These are phyloP conservation scores for Charanyca ferruginea DNA, from an alignment of 2,888 invertebrate species.

Conservation along the genomic window DNA sequence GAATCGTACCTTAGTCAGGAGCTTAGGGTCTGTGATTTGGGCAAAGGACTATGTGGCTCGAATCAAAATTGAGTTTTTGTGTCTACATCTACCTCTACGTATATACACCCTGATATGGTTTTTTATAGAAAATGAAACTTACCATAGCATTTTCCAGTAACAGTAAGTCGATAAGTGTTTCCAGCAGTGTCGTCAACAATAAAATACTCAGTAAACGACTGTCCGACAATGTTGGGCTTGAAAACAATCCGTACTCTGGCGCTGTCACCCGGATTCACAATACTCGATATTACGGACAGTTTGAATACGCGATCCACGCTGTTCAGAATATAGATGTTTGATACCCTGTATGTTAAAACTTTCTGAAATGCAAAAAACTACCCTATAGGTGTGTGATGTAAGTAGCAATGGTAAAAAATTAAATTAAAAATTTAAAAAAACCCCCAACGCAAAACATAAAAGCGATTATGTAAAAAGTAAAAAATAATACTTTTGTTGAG, in stretches of 20 bases:
- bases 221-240: slow-evolving; percentile 79
- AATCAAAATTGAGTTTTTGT: neutral
- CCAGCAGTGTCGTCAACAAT: slow-evolving; percentile 81
- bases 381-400: neutral
- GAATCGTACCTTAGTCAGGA: too few relatives aligned
- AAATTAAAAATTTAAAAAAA: too few relatives aligned
- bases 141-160: slow-evolving; percentile 85
- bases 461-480: too few relatives aligned
- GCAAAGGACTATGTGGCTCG: neutral
- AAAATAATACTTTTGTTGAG: too few relatives aligned
- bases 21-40: too few relatives aligned
- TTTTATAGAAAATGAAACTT: slow-evolving; percentile 43
- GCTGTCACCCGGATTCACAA: slow-evolving; percentile 74
- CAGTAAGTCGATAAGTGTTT: slow-evolving; percentile 79
- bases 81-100: neutral
- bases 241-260: slow-evolving; percentile 78
- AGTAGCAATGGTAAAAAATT: too few relatives aligned
- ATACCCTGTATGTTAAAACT: slow-evolving; percentile 77
- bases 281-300: slow-evolving; percentile 74
- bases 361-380: slow-evolving; percentile 70
- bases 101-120: neutral
- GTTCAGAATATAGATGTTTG: slow-evolving; percentile 80
- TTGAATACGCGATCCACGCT: slow-evolving; percentile 84
- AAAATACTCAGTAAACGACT: slow-evolving; percentile 86
- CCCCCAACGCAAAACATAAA: too few relatives aligned